Evolutionary conservation across 1,140 invertebrate genomes (phyloP).

Genomic region (Hycleus cichorii): DNA sequence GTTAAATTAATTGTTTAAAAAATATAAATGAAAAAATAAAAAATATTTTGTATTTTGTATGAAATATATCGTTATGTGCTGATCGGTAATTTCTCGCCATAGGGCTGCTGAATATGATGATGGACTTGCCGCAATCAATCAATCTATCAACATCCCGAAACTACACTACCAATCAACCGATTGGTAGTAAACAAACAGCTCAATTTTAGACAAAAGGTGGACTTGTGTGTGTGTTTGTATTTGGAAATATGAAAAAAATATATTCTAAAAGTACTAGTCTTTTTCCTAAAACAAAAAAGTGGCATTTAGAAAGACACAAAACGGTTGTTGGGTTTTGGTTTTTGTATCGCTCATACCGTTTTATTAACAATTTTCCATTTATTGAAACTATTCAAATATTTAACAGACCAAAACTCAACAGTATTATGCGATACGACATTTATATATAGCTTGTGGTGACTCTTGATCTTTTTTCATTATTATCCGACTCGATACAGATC

Average conservation of each 20-base stretch:
- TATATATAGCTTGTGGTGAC: too few species aligned
- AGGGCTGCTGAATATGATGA: conserved; percentile 35
- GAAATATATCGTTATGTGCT: conserved; percentile 17
- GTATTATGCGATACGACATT: neutral
- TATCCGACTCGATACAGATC: too few species aligned
- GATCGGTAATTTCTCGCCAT: conserved; percentile 41
- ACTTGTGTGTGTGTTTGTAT: conserved; percentile 10
- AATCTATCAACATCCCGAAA: conserved; percentile 20
- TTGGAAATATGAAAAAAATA: conserved; percentile 24
- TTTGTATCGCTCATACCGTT: conserved; percentile 1
- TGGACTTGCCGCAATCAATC: conserved; percentile 28
- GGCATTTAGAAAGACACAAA: neutral
- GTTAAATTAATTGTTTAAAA: neutral
- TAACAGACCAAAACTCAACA: conserved; percentile 8
- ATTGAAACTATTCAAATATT: neutral
- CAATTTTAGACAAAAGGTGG: conserved; percentile 27
- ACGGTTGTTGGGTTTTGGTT: conserved; percentile 12
- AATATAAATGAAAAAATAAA: neutral
- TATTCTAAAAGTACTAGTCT: conserved; percentile 7
- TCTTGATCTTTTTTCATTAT: too few species aligned
- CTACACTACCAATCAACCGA: conserved; percentile 31
- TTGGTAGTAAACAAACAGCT: conserved; percentile 26
- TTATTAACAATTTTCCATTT: neutral
- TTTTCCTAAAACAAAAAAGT: neutral
- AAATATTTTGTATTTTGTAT: too few species aligned